Evolutionary conservation across 2,113 vertebrate species (phyloP).

Genomic region (Zosterops pallidus): DNA sequence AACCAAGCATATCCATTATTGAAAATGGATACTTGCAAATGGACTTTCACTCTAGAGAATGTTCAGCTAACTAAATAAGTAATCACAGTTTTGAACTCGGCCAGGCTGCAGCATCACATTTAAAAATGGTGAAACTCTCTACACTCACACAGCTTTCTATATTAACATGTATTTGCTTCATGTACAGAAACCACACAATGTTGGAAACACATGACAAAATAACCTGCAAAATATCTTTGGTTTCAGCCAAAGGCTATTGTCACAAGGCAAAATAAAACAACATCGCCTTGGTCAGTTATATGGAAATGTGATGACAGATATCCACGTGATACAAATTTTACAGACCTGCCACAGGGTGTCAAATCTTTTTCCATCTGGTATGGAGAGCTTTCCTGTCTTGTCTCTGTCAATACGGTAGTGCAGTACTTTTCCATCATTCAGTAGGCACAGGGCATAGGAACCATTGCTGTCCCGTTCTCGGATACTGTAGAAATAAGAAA

Average conservation of each 20-base stretch:
- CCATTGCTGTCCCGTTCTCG: slow-evolving; percentile 86
- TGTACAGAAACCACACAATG: neutral
- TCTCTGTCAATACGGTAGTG: slow-evolving; percentile 95
- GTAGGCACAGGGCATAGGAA: slow-evolving; percentile 89
- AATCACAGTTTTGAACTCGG: neutral
- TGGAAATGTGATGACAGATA: neutral
- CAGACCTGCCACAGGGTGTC: slow-evolving; percentile 96
- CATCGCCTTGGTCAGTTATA: neutral
- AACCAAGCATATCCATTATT: neutral
- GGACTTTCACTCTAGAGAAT: neutral
- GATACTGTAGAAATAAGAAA: slow-evolving; percentile 76
- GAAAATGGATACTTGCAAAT: neutral
- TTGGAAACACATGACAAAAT: neutral
- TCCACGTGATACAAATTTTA: neutral
- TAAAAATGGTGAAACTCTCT: neutral
- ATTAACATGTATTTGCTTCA: neutral
- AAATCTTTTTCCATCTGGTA: slow-evolving; percentile 95
- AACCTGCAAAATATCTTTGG: neutral
- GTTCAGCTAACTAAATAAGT: neutral
- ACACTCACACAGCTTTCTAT: neutral
- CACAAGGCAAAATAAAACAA: neutral
- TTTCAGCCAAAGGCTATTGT: neutral
- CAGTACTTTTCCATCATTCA: slow-evolving; percentile 87
- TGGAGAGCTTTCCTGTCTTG: slow-evolving; percentile 87
- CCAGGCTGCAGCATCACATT: neutral